Base-by-base conservation (phyloP, 2,113 vertebrate genomes). In the Ctenomys sociabilis region DNA sequence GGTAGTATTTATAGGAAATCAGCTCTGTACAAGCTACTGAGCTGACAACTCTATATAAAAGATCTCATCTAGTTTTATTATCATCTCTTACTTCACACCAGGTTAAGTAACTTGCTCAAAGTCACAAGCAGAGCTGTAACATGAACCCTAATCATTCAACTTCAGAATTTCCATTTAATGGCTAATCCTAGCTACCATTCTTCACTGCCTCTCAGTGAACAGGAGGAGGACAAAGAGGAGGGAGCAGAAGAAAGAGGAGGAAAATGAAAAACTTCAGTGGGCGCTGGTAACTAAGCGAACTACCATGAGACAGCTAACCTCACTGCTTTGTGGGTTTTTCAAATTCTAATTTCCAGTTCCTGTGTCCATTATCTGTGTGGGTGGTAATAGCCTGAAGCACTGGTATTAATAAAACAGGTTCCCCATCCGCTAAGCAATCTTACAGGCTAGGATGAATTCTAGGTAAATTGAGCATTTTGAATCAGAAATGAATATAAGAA, bases 401-500 rank as follows among this genome's bases (percentile, higher is more conserved):
- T 37, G 40, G 32, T 90, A 30, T 72, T 77, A 91, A 88, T 85
- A 59, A 92, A 94, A 70, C 35, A 82, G 43, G 59, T 72, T 28
- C 10, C 21, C 11, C 5, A 22, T 9, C 7, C 37, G 59, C 66
- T 78, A 61, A 85, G 93, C 59, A 90, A 59, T 59, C 84, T 57
- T 78, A 16, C 83, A 54, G 59, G 52, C 35, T 66, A 14, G 32
- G 13, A 81, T 28, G 30, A 88, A 78, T 45, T 82, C 43, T 52
- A 91, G n/a, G 43, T 84, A 95, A 90, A 12, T 21, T 77, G 78
- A 93, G 52, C 37, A 91, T 85, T 96, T 86, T 73, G 43, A 97
- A 85, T 75, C 80, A 12, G 43, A 49, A 78, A 78, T 49, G 32
- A 82, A 75, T 22, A 37, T 32, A 66, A 22, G 64, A 70, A 92